phyloP scores from a whole-genome alignment of 1,140 invertebrate genomes.

The Pissodes strobi region DNA sequence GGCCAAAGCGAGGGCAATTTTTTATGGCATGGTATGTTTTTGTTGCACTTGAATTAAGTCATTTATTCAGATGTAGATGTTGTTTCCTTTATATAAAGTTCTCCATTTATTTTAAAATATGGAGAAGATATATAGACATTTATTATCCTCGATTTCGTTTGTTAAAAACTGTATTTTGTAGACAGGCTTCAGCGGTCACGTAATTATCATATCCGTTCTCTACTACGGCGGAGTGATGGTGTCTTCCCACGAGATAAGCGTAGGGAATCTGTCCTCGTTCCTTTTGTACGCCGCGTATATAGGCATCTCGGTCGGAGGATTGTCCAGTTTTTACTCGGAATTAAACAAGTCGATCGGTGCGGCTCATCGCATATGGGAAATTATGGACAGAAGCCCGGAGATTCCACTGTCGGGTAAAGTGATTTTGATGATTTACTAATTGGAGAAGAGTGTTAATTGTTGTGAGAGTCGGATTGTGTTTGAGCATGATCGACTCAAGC shows the following conservation, averaged over 20 bases:
- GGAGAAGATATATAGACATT: too few species aligned
- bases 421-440: too few species aligned
- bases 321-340: constrained; percentile 91
- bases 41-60: too few species aligned
- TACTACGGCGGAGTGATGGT: constrained; percentile 94
- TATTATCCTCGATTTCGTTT: too few species aligned
- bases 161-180: constrained; percentile 15
- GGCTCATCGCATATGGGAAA: constrained; percentile 83
- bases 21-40: constrained; percentile 88
- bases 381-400: constrained; percentile 78
- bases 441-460: too few species aligned
- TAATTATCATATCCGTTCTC: constrained; percentile 87
- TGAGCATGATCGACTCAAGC: too few species aligned
- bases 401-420: constrained; percentile 70
- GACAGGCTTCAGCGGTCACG: constrained; percentile 90
- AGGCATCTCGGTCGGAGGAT: constrained; percentile 84
- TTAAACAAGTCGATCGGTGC: constrained; percentile 93
- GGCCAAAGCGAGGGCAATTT: constrained; percentile 81
- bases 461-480: too few species aligned
- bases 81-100: too few species aligned
- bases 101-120: too few species aligned
- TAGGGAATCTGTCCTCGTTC: constrained; percentile 90
- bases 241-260: constrained; percentile 76
- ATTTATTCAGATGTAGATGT: too few species aligned
- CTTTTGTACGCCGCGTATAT: constrained; percentile 92